Base-by-base conservation (phyloP, 2,888 invertebrate species). In the Polyommatus icarus region DNA sequence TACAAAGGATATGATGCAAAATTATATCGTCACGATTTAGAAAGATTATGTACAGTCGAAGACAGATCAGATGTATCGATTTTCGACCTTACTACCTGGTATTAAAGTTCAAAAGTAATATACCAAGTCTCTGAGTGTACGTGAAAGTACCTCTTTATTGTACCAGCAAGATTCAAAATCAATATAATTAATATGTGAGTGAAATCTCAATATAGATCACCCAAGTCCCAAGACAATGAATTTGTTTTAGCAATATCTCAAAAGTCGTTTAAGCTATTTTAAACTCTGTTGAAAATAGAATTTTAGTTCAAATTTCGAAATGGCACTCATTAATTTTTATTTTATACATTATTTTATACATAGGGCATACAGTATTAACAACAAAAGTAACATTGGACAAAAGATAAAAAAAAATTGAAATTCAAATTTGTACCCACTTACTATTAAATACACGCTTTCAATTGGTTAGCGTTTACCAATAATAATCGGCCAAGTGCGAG, bases 201-300 rank as follows among this genome's bases (percentile, higher is more conserved):
- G 90, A 93, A 91, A 90, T 87, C 86, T 85, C 83, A 86, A 85
- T 90, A 91, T 89, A 82, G 92, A 87, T 92, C 92, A 89, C 92
- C 91, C 90, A 87, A 71, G 78, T 89, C 92, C 91, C 90, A 87
- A 71, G 78, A 80, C 80, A 79, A 79, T 81, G 78, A 88, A 91
- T 92, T 91, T 90, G 90, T 91, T 15, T 40, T 72, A 40, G 73
- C 24, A 72, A 10, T 72, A 72, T 40, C 40, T 46, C 24, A 46
- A 20, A 12, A n/a, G 18, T 3, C 8, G 20, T 46, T n/a, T 72
- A 15, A 12, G 73, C 36, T 50, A 78, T 61, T 78, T 71, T 79
- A 24, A 76, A 77, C 78, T 72, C 75, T 79, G 72, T 46, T 73
- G 3, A 46, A 46, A 40, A 46, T 46, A 1, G 5, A 40, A 40